Evolutionary conservation across 1,140 invertebrate genomes (phyloP).

Genomic region (Drosophila virilis): DNA sequence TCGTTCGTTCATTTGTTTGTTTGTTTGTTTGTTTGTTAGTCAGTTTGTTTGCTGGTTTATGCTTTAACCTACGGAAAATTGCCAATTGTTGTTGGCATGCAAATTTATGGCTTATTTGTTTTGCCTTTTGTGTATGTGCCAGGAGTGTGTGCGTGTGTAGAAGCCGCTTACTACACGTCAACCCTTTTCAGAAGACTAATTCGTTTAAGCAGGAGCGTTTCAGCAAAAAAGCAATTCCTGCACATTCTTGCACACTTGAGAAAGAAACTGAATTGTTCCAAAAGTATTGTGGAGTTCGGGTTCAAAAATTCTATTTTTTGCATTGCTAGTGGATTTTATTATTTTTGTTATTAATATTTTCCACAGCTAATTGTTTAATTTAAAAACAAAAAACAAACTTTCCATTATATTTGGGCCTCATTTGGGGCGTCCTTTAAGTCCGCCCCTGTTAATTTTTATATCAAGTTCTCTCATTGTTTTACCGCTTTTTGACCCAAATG

Average conservation of each 20-base stretch:
- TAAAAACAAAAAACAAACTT: background rate
- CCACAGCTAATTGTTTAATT: no score
- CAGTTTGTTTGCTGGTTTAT: slow-evolving; percentile 53
- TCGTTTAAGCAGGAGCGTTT: slow-evolving; percentile 29
- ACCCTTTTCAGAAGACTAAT: slow-evolving; percentile 56
- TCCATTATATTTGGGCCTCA: background rate
- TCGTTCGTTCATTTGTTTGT: slow-evolving; percentile 15
- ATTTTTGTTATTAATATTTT: background rate
- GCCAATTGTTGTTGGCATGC: slow-evolving; percentile 76
- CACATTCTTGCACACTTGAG: background rate
- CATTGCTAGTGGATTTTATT: background rate
- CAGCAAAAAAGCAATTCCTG: background rate
- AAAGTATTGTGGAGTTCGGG: background rate
- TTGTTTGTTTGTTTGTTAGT: slow-evolving; percentile 58
- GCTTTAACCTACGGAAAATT: slow-evolving; percentile 70
- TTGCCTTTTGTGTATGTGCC: slow-evolving; percentile 48
- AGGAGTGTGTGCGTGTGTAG: slow-evolving; percentile 16
- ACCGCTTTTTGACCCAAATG: slow-evolving; percentile 39
- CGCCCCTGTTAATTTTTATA: slow-evolving; percentile 30
- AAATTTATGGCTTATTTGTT: slow-evolving; percentile 79
- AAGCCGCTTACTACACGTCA: slow-evolving; percentile 47
- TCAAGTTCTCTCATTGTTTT: slow-evolving; percentile 18
- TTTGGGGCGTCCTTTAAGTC: background rate
- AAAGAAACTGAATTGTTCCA: no score
- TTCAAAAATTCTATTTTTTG: background rate